Conservation (phyloP, 2,797 vertebrate genomes). For the Lindbergichthys nudifrons region DNA sequence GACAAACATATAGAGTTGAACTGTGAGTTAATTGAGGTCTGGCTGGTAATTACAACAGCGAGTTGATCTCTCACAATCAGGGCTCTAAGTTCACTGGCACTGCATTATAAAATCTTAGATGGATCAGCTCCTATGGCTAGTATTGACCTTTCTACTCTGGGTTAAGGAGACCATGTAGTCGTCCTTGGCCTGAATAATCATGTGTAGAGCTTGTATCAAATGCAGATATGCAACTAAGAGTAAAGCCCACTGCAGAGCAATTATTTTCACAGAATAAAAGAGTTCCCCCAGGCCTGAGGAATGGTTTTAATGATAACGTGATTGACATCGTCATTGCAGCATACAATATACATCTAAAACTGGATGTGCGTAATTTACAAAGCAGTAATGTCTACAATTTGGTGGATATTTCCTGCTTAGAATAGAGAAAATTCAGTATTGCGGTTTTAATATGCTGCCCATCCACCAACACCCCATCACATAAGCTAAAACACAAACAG, state of each 20-base stretch:
- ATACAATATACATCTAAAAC: slow-evolving; percentile 23
- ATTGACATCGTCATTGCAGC: slow-evolving; percentile 24
- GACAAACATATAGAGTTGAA: slow-evolving; percentile 63
- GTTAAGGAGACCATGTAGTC: slow-evolving; percentile 50
- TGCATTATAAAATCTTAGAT: slow-evolving; percentile 65
- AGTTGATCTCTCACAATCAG: slow-evolving; percentile 61
- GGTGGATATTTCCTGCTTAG: slow-evolving; percentile 33
- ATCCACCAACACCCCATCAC: slow-evolving; percentile 31
- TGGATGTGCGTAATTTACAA: slow-evolving; percentile 25
- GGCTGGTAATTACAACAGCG: slow-evolving; percentile 64
- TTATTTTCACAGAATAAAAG: slow-evolving; percentile 31
- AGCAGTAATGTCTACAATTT: slow-evolving; percentile 35
- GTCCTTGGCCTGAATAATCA: slow-evolving; percentile 64
- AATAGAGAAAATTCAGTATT: slow-evolving; percentile 48
- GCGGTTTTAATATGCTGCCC: slow-evolving; percentile 32
- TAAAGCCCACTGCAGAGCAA: slow-evolving; percentile 17
- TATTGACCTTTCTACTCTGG: slow-evolving; percentile 63
- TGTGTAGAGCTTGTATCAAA: slow-evolving; percentile 45
- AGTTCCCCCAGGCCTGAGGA: slow-evolving; percentile 14
- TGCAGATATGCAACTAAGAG: slow-evolving; percentile 43
- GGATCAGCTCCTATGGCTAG: slow-evolving; percentile 53
- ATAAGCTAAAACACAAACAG: slow-evolving; percentile 57
- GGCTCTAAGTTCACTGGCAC: slow-evolving; percentile 58
- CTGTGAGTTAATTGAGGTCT: slow-evolving; percentile 75
- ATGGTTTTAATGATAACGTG: slow-evolving; percentile 7